A percentile compares a stretch with the other conserved stretches of the same genome.
Evolutionary conservation across 2,888 invertebrate genomes (phyloP).

Genomic region (Kuschelorhynchus macadamiae): DNA sequence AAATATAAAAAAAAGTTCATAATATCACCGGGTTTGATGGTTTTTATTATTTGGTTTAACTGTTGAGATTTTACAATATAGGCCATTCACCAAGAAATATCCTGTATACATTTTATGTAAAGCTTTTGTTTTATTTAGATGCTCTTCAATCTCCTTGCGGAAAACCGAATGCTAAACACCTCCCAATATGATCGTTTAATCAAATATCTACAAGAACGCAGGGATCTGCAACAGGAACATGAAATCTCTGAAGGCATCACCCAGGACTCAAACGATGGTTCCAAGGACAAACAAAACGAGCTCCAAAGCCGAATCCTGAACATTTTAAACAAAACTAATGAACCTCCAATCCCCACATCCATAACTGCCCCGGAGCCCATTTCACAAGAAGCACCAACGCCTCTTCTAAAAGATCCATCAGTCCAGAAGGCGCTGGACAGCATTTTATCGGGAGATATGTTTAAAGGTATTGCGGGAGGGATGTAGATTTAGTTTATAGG

Average conservation of each 20-base stretch:
- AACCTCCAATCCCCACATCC: constrained; percentile 60
- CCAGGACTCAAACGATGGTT: constrained; percentile 68
- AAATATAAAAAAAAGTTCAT: too few species aligned
- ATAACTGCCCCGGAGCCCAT: constrained; percentile 62
- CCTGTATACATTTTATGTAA: too few species aligned
- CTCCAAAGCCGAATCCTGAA: constrained; percentile 84
- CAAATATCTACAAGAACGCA: constrained; percentile 79
- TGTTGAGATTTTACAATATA: too few species aligned
- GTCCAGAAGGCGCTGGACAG: constrained; percentile 86
- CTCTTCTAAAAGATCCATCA: constrained; percentile 81
- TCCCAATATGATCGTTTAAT: constrained; percentile 85
- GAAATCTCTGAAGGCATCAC: constrained; percentile 80
- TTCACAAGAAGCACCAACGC: constrained; percentile 60
- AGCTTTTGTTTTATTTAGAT: constrained; percentile 65
- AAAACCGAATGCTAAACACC: constrained; percentile 83
- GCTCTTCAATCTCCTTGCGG: constrained; percentile 84
- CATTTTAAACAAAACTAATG: constrained; percentile 75
- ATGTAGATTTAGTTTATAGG: constrained; percentile 9
- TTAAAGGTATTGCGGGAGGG: constrained; percentile 68
- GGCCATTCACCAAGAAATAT: too few species aligned
- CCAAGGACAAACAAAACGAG: constrained; percentile 75
- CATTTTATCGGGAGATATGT: constrained; percentile 73
- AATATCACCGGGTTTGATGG: too few species aligned
- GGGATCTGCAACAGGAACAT: constrained; percentile 80
- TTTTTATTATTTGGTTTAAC: too few species aligned